Evolutionary conservation across 2,113 vertebrate species (phyloP), one percentile per base, ranked within the genome.

Genomic region (Rhipidura dahli): DNA sequence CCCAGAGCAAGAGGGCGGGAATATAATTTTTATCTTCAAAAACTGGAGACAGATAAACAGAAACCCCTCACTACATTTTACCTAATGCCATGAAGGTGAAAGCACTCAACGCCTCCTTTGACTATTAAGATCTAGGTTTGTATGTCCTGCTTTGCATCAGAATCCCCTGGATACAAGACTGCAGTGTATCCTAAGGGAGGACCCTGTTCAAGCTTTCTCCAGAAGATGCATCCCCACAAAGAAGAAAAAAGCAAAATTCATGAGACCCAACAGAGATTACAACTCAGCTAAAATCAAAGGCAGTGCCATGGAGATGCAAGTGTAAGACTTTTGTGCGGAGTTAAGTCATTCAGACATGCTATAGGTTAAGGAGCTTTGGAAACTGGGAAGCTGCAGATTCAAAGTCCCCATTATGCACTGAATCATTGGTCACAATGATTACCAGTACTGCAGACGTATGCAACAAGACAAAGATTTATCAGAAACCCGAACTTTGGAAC

Each of bases 401-500:
- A 59, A 95, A 91, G 83, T 78, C 40, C 57, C 31, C 28, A n/a
- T 27, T 35, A 5, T 4, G 27, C 33, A 44, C 35, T 27, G 47
- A 91, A 66, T 54, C 33, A 75, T 76, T 47, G 80, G 51, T 75
- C 47, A 87, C 44, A 40, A 57, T 15, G 42, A 90, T 13, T 40
- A 71, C 12, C 3, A 3, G 37, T 30, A 60, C 3, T 54, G 50
- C 44, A 66, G 88, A 19, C 0, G 0, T n/a, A 78, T 1, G 3
- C 59, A 91, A 57, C 19, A 69, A 65, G 19, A 53, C 26, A 73
- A 90, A 73, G 51, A 65, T 13, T 28, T 72, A 61, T 69, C 61
- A 85, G 45, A 87, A 82, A 49, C 40, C 40, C 77, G 45, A 90
- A 88, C 76, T 87, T 77, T 70, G 71, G 39, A 79, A 83, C 17